These are phyloP conservation scores for Myopa tessellatipennis DNA, from an alignment of 2,888 invertebrate genomes.

Conservation along the genomic window DNA sequence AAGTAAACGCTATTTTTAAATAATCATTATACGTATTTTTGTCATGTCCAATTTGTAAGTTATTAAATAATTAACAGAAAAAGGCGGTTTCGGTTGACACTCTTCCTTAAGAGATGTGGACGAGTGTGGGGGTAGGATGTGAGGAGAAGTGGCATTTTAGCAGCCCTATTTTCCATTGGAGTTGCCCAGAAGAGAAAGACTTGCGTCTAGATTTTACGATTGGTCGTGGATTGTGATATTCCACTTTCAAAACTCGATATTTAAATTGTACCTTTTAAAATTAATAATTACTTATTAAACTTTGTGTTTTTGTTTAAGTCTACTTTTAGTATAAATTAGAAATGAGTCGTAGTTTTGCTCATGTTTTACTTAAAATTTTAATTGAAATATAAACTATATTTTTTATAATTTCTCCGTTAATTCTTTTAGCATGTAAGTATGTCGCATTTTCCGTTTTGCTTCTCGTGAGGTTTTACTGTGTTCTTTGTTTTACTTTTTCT, in stretches of 20 bases:
- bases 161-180: no score
- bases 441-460: slow-evolving; percentile 14
- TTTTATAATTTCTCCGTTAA: slow-evolving; percentile 32
- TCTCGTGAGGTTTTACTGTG: slow-evolving; percentile 38
- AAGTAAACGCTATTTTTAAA: no score
- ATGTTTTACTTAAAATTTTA: slow-evolving; percentile 35
- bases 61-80: no score
- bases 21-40: no score
- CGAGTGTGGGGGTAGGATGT: no score
- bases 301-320: slow-evolving; percentile 27
- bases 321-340: slow-evolving; percentile 28
- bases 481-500: slow-evolving; percentile 38
- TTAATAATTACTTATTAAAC: slow-evolving; percentile 24
- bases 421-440: slow-evolving; percentile 20
- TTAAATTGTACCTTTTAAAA: slow-evolving; percentile 22
- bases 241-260: slow-evolving; percentile 21
- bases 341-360: slow-evolving; percentile 34
- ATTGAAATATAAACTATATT: slow-evolving; percentile 36
- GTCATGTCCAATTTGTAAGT: no score
- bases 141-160: no score
- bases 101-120: no score
- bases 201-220: no score
- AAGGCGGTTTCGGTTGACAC: no score
- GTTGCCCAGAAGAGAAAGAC: no score
- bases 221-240: neutral